A percentile compares a stretch with the other conserved stretches of the same genome.
These are phyloP conservation scores for Ellobius talpinus DNA, from an alignment of 2,113 vertebrate genomes.

Conservation along the genomic window DNA sequence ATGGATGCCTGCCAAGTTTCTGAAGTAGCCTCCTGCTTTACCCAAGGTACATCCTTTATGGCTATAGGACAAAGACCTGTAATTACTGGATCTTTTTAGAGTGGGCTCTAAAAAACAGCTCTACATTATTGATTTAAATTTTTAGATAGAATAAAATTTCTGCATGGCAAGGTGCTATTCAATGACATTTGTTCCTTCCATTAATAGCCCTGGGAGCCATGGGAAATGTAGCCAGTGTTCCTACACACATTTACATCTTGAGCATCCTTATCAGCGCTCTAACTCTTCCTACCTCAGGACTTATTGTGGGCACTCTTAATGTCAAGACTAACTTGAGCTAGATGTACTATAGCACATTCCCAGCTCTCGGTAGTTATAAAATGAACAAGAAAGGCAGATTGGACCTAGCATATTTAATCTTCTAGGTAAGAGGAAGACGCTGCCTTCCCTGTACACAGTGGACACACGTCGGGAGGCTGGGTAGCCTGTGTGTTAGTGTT, in stretches of 20 bases:
- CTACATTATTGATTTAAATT: conserved; percentile 56
- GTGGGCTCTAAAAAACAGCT: conserved; percentile 27
- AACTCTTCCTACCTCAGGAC: conserved; percentile 2
- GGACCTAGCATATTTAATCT: not conserved
- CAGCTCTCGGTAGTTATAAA: not conserved
- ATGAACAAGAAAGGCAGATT: conserved; percentile 25
- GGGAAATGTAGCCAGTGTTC: conserved; percentile 36
- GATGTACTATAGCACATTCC: not conserved
- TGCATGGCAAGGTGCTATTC: conserved; percentile 43
- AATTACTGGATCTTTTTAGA: conserved; percentile 6
- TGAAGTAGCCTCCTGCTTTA: not conserved
- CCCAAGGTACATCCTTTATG: not conserved
- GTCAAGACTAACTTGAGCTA: conserved; percentile 32
- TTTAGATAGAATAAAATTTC: conserved; percentile 64
- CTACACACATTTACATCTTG: not conserved
- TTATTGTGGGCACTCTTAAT: not conserved
- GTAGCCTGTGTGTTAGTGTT: not conserved
- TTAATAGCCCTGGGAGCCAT: conserved; percentile 46
- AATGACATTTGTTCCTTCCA: conserved; percentile 45
- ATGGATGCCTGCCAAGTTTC: not conserved
- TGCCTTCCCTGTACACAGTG: not conserved
- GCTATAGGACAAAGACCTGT: not conserved
- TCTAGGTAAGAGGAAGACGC: not conserved
- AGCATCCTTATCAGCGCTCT: not conserved
- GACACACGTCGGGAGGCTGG: not conserved